Evolutionary conservation across 64 coral and sea anemone genomes (phyloP).

Genomic region (Pocillopora verrucosa): DNA sequence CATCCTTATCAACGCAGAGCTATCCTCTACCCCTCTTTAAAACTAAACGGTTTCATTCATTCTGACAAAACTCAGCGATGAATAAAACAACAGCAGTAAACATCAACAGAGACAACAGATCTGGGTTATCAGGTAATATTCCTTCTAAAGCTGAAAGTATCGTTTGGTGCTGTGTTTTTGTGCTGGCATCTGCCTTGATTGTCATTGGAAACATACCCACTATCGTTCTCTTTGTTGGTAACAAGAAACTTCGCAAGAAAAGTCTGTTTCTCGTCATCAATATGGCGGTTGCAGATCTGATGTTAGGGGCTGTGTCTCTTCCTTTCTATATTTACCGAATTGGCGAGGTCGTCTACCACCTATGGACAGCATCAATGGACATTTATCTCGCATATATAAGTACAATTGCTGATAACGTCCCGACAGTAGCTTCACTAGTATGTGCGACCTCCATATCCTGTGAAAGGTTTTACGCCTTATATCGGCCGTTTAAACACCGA

Average conservation of each 20-base stretch:
- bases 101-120: background rate
- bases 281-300: slow-evolving; percentile 5
- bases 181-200: background rate
- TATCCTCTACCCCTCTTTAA: no score
- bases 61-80: no score
- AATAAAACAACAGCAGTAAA: background rate
- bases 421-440: slow-evolving; percentile 10
- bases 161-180: background rate
- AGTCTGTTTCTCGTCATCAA: background rate
- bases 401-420: background rate
- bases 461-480: slow-evolving; percentile 36
- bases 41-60: no score
- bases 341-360: background rate
- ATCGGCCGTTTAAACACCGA: slow-evolving; percentile 41
- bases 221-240: background rate
- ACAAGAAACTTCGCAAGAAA: background rate
- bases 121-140: background rate
- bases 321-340: background rate
- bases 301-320: background rate
- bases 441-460: slow-evolving; percentile 11
- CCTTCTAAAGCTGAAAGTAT: background rate
- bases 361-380: background rate
- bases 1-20: no score
- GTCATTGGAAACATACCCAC: background rate
- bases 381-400: no score